Conservation (phyloP, 2,888 invertebrate species). For the Cephus pygmeus region DNA sequence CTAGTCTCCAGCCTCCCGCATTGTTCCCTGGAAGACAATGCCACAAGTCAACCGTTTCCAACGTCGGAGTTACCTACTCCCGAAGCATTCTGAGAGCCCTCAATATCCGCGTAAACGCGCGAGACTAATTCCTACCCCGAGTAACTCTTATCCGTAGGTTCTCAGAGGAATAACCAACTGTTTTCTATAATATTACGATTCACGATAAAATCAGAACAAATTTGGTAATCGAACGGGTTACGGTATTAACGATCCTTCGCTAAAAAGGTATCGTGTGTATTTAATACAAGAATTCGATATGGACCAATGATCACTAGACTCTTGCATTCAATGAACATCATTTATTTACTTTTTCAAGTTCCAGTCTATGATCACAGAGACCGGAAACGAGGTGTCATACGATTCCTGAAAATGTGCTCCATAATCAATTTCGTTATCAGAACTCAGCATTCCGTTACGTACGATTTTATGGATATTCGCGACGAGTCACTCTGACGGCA, state of each 20-base stretch:
- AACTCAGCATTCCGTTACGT: neutral
- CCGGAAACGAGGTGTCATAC: neutral
- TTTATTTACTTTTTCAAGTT: neutral
- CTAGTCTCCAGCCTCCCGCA: neutral
- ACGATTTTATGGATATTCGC: neutral
- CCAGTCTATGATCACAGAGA: neutral
- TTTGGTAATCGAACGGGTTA: no score
- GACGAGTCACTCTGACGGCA: neutral
- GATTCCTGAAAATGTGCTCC: neutral
- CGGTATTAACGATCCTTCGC: neutral
- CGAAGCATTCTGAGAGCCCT: neutral
- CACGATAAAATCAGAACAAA: neutral
- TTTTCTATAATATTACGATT: neutral
- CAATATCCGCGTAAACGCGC: neutral
- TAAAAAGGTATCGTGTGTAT: no score
- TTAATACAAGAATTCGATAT: neutral
- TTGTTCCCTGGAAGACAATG: slow-evolving; percentile 4
- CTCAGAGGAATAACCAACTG: neutral
- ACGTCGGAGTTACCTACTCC: slow-evolving; percentile 2
- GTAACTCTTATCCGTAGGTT: neutral
- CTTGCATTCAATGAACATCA: neutral
- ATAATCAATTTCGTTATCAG: neutral
- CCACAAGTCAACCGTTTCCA: slow-evolving; percentile 7
- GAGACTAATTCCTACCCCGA: slow-evolving; percentile 2
- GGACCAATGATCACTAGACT: neutral